phyloP scores from a whole-genome alignment of 2,113 vertebrate genomes.

The Dipodomys merriami region DNA sequence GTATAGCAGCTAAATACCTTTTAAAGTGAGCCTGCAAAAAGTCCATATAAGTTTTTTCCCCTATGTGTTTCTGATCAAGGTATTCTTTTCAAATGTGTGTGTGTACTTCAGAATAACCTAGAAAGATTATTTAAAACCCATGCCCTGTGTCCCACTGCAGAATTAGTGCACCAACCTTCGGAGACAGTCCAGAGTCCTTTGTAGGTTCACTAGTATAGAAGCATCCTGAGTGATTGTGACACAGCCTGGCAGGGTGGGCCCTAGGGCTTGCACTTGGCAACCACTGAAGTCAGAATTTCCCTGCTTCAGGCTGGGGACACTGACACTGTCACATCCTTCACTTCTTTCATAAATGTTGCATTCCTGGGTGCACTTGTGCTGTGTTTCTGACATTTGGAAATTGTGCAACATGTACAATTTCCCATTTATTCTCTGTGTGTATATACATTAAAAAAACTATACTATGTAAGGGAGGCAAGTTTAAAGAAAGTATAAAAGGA shows the following conservation, averaged over 20 bases:
- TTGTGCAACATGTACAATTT: not conserved
- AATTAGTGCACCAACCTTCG: not conserved
- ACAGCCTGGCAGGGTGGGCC: not conserved
- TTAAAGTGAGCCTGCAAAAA: not conserved
- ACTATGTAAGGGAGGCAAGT: not conserved
- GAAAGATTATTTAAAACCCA: not conserved
- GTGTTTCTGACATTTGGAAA: constrained; percentile 15
- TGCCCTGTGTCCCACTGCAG: fast-evolving
- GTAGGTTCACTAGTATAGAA: not conserved
- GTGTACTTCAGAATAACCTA: not conserved
- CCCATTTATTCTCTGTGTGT: not conserved
- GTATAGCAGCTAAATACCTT: not conserved
- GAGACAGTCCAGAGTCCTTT: not conserved
- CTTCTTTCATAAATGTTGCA: not conserved
- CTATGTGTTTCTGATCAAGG: not conserved
- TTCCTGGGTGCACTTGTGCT: not conserved
- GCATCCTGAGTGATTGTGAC: not conserved
- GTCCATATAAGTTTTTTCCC: not conserved
- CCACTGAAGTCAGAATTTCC: not conserved
- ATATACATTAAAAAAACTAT: no score
- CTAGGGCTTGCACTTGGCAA: not conserved
- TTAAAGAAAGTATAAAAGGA: not conserved
- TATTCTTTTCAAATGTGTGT: not conserved
- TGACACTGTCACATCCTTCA: not conserved
- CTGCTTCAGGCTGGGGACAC: not conserved